Percentiles rank a stretch among this genome's conserved stretches.
Conservation (phyloP, 2,113 vertebrate species). For the Sisor rabdophorus region DNA sequence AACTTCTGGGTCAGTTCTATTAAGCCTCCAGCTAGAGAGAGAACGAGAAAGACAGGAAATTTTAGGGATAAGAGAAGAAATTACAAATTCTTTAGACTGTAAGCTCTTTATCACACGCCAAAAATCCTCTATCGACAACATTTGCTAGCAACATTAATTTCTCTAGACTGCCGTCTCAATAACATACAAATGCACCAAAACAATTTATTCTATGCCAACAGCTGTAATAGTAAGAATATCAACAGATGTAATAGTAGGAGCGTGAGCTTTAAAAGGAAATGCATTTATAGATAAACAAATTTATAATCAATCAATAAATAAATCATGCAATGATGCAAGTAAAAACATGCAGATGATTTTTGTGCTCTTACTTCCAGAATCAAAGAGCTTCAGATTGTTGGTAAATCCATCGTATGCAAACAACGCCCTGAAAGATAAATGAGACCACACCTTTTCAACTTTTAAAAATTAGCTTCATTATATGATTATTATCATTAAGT, state of each 20-base stretch:
- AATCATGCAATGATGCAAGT: neutral
- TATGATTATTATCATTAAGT: neutral
- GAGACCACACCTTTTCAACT: neutral
- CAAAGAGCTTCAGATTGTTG: conserved; percentile 77
- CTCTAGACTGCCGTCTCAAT: conserved; percentile 1
- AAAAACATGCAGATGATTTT: neutral
- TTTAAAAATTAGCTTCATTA: neutral
- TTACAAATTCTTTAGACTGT: conserved; percentile 9
- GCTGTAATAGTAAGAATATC: too few species aligned
- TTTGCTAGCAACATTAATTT: neutral
- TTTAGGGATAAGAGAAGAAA: neutral
- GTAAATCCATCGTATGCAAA: conserved; percentile 74
- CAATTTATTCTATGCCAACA: too few species aligned
- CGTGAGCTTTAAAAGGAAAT: neutral
- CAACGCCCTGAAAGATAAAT: conserved; percentile 69
- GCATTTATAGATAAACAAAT: neutral
- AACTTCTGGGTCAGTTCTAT: conserved; percentile 72
- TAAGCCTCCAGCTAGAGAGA: conserved; percentile 70
- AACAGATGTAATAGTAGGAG: neutral
- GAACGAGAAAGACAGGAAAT: neutral
- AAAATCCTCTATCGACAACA: neutral
- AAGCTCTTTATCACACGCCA: neutral
- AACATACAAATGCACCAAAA: neutral
- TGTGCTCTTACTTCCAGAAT: conserved; percentile 75
- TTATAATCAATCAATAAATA: neutral